A percentile compares a stretch with the other conserved stretches of the same genome.
Conservation (phyloP, 30 jellyfish, hydroid and myxozoan species). For the Mastigias papua region DNA sequence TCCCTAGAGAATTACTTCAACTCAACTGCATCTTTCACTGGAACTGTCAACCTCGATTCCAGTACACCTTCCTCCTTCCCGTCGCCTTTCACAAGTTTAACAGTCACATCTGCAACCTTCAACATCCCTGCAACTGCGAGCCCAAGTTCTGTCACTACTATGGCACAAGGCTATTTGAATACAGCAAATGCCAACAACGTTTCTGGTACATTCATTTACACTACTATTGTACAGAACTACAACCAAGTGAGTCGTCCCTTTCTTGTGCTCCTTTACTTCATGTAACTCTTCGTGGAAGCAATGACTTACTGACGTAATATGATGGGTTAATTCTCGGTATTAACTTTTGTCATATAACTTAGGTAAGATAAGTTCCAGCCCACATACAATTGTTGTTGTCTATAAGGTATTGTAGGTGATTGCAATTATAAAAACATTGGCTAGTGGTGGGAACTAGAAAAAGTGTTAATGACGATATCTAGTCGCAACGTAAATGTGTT, state of each 20-base stretch:
- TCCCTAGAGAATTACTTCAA: constrained; percentile 68
- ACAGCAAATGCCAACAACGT: constrained; percentile 78
- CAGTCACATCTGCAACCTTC: constrained; percentile 63
- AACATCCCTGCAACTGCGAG: constrained; percentile 62
- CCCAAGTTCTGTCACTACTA: constrained; percentile 80
- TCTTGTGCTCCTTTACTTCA: not conserved
- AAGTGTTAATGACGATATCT: too few species aligned
- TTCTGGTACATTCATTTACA: constrained; percentile 69
- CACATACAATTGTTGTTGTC: not conserved
- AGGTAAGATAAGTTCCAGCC: not conserved
- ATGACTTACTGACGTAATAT: too few species aligned
- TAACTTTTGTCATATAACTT: too few species aligned
- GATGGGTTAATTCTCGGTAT: too few species aligned
- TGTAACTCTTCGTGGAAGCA: not conserved
- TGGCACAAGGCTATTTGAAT: constrained; percentile 86
- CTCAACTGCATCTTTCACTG: constrained; percentile 79
- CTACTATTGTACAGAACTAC: constrained; percentile 72
- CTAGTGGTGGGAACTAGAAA: too few species aligned
- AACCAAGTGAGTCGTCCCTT: constrained; percentile 62
- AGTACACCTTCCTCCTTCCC: constrained; percentile 85
- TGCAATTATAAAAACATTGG: too few species aligned
- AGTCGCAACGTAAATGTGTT: too few species aligned
- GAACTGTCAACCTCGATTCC: constrained; percentile 76
- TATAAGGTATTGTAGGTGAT: not conserved
- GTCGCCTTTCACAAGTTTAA: constrained; percentile 71